These are phyloP conservation scores for Enteromius argenteus DNA, from an alignment of 2,797 vertebrate species.

Conservation along the genomic window DNA sequence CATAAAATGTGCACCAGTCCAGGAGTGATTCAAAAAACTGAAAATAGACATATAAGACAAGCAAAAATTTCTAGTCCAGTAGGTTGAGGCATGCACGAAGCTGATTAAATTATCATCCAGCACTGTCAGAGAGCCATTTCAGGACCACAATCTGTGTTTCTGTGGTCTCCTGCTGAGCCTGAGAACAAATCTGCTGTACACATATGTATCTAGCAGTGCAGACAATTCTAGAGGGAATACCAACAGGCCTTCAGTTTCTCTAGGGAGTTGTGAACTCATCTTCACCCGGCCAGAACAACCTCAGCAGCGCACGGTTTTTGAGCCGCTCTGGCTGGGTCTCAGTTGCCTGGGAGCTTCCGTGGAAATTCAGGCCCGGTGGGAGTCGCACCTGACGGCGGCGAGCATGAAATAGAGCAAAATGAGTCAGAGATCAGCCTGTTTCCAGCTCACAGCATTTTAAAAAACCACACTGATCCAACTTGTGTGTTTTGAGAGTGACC, in stretches of 20 bases:
- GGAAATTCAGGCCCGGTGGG: neutral
- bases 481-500: neutral
- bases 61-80: neutral
- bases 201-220: conserved; percentile 15
- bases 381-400: conserved; percentile 9
- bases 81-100: neutral
- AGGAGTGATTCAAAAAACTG: neutral
- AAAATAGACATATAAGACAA: neutral
- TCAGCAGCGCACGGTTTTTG: neutral
- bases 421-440: conserved; percentile 11
- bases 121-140: neutral
- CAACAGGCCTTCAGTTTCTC: neutral
- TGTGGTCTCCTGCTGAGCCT: neutral
- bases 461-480: neutral
- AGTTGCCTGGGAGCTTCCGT: neutral
- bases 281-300: neutral
- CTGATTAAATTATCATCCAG: neutral
- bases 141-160: neutral
- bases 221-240: conserved; percentile 2
- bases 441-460: conserved; percentile 14
- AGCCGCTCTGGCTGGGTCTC: neutral
- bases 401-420: conserved; percentile 19
- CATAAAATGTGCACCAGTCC: neutral
- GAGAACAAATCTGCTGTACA: conserved; percentile 2
- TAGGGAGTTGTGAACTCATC: conserved; percentile 24